phyloP scores from a whole-genome alignment of 1,140 invertebrate genomes.

The Rhopalosiphum maidis region DNA sequence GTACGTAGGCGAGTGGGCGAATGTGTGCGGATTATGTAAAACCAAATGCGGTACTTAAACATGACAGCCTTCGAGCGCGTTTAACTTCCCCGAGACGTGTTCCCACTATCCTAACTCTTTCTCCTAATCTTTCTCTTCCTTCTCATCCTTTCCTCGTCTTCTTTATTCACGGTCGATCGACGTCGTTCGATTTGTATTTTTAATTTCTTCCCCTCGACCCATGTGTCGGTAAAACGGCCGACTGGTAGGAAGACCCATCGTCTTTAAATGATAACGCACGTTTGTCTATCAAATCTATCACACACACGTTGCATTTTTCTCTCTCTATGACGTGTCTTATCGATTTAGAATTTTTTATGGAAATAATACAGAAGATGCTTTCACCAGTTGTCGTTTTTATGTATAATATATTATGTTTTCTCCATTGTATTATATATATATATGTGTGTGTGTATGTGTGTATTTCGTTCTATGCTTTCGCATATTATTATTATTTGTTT shows the following conservation, averaged over 20 bases:
- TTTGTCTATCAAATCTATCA: neutral
- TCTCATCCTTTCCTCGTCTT: neutral
- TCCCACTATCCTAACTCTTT: neutral
- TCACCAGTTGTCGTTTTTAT: neutral
- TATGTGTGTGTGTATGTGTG: neutral
- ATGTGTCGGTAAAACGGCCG: neutral
- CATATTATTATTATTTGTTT: slow-evolving; percentile 9
- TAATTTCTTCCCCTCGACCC: neutral
- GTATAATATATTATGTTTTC: neutral
- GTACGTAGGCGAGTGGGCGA: neutral
- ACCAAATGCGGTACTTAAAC: slow-evolving; percentile 37
- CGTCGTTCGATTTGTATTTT: neutral
- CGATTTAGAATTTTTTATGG: neutral
- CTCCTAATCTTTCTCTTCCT: neutral
- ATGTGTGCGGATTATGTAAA: slow-evolving; percentile 21
- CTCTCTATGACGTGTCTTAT: neutral
- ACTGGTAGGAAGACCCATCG: neutral
- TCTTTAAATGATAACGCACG: neutral
- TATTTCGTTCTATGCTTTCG: neutral
- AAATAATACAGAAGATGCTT: neutral
- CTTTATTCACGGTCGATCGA: neutral
- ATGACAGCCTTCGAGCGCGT: slow-evolving; percentile 1
- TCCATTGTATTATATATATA: neutral
- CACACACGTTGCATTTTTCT: neutral
- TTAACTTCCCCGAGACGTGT: neutral